Percentiles rank a stretch among this genome's conserved stretches.
phyloP scores from a whole-genome alignment of 2,888 invertebrate genomes.

The Hirtodrosophila cameraria region DNA sequence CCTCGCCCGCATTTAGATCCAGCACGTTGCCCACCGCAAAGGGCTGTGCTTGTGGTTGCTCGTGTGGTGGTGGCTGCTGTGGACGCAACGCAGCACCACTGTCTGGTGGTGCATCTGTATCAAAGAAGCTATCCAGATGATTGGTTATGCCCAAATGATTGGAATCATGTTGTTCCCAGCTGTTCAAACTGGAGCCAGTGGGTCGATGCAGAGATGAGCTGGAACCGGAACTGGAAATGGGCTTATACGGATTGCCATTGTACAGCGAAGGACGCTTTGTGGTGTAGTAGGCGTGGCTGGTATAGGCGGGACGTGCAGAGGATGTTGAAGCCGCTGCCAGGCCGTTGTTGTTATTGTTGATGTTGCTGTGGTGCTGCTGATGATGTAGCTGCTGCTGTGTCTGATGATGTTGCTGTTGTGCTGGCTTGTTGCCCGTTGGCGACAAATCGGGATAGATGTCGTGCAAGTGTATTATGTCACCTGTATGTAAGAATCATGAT shows the following conservation, averaged over 20 bases:
- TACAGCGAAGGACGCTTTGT: conserved; percentile 75
- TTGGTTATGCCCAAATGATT: conserved; percentile 82
- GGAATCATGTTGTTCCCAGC: conserved; percentile 83
- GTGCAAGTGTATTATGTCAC: conserved; percentile 85
- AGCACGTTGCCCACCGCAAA: conserved; percentile 82
- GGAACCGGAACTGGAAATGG: conserved; percentile 40
- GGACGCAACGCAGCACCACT: conserved; percentile 23
- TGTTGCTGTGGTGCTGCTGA: conserved; percentile 31
- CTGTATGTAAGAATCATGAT: conserved; percentile 78
- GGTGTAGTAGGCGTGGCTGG: conserved; percentile 67
- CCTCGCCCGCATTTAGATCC: conserved; percentile 80
- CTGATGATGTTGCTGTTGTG: conserved; percentile 46
- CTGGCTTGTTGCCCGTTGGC: conserved; percentile 71
- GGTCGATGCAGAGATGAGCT: conserved; percentile 44
- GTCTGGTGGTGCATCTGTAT: conserved; percentile 68
- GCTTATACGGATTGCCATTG: conserved; percentile 69
- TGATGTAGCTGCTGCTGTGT: conserved; percentile 23
- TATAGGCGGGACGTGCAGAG: conserved; percentile 42
- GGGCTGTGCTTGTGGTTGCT: conserved; percentile 67
- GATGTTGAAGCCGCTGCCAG: conserved; percentile 52
- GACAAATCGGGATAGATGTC: conserved; percentile 84
- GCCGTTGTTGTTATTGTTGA: conserved; percentile 47
- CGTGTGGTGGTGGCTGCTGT: conserved; percentile 42
- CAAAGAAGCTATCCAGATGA: conserved; percentile 83
- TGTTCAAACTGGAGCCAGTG: conserved; percentile 41